A percentile compares a stretch with the other conserved stretches of the same genome.
These are phyloP conservation scores for Paedocypris sp. DNA, from an alignment of 2,113 vertebrate genomes.

Conservation along the genomic window DNA sequence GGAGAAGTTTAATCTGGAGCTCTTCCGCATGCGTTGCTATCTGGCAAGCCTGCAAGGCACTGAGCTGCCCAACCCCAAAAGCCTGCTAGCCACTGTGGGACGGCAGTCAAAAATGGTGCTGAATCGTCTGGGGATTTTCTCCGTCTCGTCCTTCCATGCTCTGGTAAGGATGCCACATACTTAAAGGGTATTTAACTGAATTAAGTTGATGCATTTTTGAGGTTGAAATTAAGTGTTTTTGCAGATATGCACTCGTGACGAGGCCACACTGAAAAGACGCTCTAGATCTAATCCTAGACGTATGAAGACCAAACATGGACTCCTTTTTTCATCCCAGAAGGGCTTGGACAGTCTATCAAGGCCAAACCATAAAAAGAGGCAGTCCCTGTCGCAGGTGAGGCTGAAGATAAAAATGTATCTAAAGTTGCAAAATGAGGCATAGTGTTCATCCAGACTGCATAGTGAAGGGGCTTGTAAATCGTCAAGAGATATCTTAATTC, in stretches of 20 bases:
- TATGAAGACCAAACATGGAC: constrained; percentile 61
- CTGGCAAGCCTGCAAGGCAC: constrained; percentile 85
- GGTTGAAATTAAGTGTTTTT: not conserved
- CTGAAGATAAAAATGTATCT: too few species aligned
- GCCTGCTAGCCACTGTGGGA: constrained; percentile 75
- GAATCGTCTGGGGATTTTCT: constrained; percentile 80
- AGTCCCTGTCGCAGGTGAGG: constrained; percentile 70
- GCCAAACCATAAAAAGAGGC: constrained; percentile 61
- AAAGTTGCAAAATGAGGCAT: too few species aligned
- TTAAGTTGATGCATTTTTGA: not conserved
- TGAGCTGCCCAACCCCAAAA: constrained; percentile 88
- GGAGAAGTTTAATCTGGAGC: constrained; percentile 86
- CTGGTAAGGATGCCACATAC: constrained; percentile 62
- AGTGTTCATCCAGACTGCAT: too few species aligned
- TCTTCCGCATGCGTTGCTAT: constrained; percentile 84
- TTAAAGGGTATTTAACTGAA: not conserved
- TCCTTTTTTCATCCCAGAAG: constrained; percentile 74
- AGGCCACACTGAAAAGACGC: constrained; percentile 65
- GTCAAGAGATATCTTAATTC: too few species aligned
- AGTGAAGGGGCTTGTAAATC: too few species aligned
- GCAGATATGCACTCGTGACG: constrained; percentile 83
- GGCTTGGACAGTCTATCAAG: constrained; percentile 70
- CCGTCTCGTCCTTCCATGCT: constrained; percentile 86
- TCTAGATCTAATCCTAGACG: constrained; percentile 64
- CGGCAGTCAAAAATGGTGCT: constrained; percentile 79